Evolutionary conservation across 2,797 vertebrate species (phyloP).

Genomic region (Xenentodon cancila): DNA sequence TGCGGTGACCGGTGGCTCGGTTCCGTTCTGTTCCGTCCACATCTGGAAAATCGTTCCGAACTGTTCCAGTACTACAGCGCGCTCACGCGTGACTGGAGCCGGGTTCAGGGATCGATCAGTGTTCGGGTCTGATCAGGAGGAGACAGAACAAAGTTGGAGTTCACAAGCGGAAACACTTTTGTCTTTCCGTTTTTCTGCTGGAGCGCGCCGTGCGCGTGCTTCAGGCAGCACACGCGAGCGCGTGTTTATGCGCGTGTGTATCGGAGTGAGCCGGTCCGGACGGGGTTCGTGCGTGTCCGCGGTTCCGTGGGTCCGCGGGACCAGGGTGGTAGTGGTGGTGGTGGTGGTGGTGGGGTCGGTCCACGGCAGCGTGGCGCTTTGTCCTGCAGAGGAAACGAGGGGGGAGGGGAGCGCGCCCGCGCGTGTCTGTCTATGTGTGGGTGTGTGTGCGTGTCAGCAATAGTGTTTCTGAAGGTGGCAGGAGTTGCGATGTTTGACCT

Average conservation of each 20-base stretch:
- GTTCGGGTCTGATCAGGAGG: not conserved
- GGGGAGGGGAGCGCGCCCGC: slow-evolving; percentile 40
- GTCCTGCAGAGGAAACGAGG: slow-evolving; percentile 70
- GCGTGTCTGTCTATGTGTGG: slow-evolving; percentile 9
- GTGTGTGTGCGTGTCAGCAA: slow-evolving; percentile 40
- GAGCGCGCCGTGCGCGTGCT: not conserved
- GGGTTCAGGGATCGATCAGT: slow-evolving; percentile 8
- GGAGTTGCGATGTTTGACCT: too few relatives aligned
- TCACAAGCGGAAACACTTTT: slow-evolving; percentile 38
- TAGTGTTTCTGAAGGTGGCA: slow-evolving; percentile 38
- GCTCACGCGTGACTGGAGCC: too few relatives aligned
- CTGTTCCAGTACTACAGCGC: slow-evolving; percentile 28
- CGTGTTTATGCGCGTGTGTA: not conserved
- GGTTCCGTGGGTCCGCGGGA: too few relatives aligned
- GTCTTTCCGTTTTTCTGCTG: not conserved
- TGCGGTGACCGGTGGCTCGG: not conserved
- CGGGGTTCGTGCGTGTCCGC: not conserved
- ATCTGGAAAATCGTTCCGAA: slow-evolving; percentile 26
- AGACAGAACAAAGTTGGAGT: slow-evolving; percentile 33
- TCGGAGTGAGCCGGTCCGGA: not conserved
- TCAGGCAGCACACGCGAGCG: not conserved
- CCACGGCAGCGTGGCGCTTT: slow-evolving; percentile 71
- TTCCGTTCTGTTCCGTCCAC: slow-evolving; percentile 44
- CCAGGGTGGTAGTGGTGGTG: not conserved
- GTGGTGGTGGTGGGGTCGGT: slow-evolving; percentile 33